Base-by-base conservation (phyloP, 2,888 invertebrate genomes). In the Globia sparganii region DNA sequence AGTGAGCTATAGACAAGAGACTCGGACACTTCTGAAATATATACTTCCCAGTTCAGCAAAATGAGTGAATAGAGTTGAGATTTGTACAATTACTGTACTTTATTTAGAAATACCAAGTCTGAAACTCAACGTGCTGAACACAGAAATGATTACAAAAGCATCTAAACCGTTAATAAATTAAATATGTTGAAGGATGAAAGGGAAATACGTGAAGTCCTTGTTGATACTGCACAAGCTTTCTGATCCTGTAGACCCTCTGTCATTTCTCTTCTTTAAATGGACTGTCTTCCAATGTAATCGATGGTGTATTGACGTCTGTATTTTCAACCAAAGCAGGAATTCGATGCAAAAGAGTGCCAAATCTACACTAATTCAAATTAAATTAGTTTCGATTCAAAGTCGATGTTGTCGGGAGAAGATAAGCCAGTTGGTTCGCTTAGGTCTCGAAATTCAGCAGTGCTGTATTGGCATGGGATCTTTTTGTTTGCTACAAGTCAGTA, bases 191-290 rank as follows among this genome's bases (percentile, higher is more conserved):
- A 64, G 68, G 69, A 70, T 78, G 65, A 78, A 61, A 64, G 66
- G 74, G 43, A 65, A 78, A 71, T 71, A 73, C 3, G 70, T 53
- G 56, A 37, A n/a, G 62, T 56, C 77, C 85, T 72, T 67, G 62
- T 72, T 75, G 34, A 78, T 83, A 83, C 85, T 81, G 85, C 84
- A 84, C 74, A 21, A 40, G 46, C 21, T 56, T 62, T 3, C 40
- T 72, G 62, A 49, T 34, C 46, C 15, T 75, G 46, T 74, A 71
- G 46, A 40, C 4, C 28, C 9, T 21, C 11, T 11, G 28, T 25
- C 2, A 15, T 37, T 37, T 34, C n/a, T 4, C 56, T 43, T 43
- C 1, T 58, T 56, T 43, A 34, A 34, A 58, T n/a, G 9, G 3
- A 43, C 6, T 46, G 18, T 21, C 43, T 58, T 59, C 5, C 13